A percentile compares a stretch with the other conserved stretches of the same genome.
phyloP scores from a whole-genome alignment of 2,113 vertebrate genomes.

The Gopherus flavomarginatus region DNA sequence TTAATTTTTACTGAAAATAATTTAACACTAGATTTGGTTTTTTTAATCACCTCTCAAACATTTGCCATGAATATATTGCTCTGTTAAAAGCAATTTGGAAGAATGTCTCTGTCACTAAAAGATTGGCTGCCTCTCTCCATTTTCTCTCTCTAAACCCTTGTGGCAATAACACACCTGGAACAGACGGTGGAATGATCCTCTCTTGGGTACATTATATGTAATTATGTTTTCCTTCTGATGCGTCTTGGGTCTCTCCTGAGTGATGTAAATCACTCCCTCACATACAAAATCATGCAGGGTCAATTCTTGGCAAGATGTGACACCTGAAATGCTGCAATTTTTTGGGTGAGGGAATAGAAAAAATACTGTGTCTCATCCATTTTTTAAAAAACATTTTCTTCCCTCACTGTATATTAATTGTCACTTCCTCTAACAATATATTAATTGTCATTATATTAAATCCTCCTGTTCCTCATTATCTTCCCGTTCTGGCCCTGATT shows the following conservation, averaged over 20 bases:
- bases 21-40: not conserved
- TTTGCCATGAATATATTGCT: not conserved
- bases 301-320: constrained; percentile 18
- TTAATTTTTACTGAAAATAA: not conserved
- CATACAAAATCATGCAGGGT: constrained; percentile 23
- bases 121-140: not conserved
- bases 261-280: not conserved
- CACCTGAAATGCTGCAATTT: constrained; percentile 18
- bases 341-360: not conserved
- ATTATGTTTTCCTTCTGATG: not conserved
- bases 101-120: not conserved
- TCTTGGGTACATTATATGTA: not conserved
- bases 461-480: constrained; percentile 47
- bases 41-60: not conserved
- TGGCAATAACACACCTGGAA: not conserved
- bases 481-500: not conserved
- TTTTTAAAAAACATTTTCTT: constrained; percentile 23
- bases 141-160: not conserved
- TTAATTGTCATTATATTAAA: constrained; percentile 45
- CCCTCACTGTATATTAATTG: constrained; percentile 40
- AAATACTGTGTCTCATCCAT: constrained; percentile 2
- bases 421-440: constrained; percentile 17
- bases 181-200: not conserved
- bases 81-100: not conserved
- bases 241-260: not conserved